A percentile compares a stretch with the other conserved stretches of the same genome.
phyloP scores from a whole-genome alignment of 1,140 invertebrate genomes.

The Lineus longissimus region DNA sequence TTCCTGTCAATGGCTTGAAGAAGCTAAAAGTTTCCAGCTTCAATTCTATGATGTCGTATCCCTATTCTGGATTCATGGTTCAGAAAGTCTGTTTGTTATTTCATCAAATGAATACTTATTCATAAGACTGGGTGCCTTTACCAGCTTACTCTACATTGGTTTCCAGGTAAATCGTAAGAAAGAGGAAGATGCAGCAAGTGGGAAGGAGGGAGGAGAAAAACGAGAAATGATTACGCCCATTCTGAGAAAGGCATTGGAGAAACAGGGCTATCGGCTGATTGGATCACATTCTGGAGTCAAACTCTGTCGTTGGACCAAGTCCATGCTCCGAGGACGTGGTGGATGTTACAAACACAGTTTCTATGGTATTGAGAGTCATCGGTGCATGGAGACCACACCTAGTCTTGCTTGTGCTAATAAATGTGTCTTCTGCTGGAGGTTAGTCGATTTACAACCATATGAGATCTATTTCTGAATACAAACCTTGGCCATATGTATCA shows the following conservation, averaged over 20 bases:
- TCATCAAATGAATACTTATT: too few relatives aligned
- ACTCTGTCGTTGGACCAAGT: slow-evolving; percentile 66
- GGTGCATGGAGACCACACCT: slow-evolving; percentile 67
- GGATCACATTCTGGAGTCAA: slow-evolving; percentile 66
- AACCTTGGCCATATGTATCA: too few relatives aligned
- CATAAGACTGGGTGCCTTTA: too few relatives aligned
- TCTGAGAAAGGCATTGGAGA: slow-evolving; percentile 59
- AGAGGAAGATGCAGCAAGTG: slow-evolving; percentile 12
- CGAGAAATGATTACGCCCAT: slow-evolving; percentile 63
- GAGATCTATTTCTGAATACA: neutral
- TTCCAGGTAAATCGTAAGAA: slow-evolving; percentile 6
- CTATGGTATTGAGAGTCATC: slow-evolving; percentile 65
- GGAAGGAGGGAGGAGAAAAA: slow-evolving; percentile 20
- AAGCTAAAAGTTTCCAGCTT: too few relatives aligned
- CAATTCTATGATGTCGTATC: too few relatives aligned
- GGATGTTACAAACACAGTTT: slow-evolving; percentile 69
- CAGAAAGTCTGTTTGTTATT: too few relatives aligned
- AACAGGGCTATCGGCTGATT: slow-evolving; percentile 65
- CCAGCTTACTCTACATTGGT: too few relatives aligned
- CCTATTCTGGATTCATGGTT: too few relatives aligned
- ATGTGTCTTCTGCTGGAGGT: slow-evolving; percentile 68
- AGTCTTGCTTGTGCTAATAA: slow-evolving; percentile 67
- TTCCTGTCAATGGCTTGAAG: too few relatives aligned
- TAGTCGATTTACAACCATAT: slow-evolving; percentile 8
- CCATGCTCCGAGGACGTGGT: slow-evolving; percentile 64